These are phyloP conservation scores for Mythimna pallens DNA, from an alignment of 2,888 invertebrate species.

Conservation along the genomic window DNA sequence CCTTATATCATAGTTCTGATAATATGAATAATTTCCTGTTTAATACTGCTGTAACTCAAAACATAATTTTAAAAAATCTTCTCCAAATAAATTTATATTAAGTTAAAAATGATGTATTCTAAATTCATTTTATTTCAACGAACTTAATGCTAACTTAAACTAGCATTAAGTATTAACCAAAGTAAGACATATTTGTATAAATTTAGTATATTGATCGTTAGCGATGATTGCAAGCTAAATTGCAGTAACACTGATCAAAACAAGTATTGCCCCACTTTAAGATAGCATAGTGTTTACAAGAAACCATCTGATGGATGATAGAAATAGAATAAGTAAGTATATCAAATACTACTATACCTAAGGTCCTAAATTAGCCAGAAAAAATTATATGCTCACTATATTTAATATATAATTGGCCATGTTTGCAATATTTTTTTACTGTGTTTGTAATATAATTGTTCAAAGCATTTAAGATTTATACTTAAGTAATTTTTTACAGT, in stretches of 20 bases:
- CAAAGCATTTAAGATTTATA: slow-evolving; percentile 5
- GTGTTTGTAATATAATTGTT: slow-evolving; percentile 7
- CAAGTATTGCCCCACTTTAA: slow-evolving; percentile 15
- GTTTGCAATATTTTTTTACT: slow-evolving; percentile 3
- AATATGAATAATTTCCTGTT: neutral
- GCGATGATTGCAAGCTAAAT: slow-evolving; percentile 38
- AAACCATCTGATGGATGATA: neutral
- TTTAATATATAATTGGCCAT: neutral
- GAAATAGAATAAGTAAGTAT: slow-evolving; percentile 6
- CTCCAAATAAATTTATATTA: neutral
- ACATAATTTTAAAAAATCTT: slow-evolving; percentile 1
- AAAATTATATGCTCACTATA: neutral
- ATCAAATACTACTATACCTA: slow-evolving; percentile 6
- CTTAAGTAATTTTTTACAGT: slow-evolving; percentile 9
- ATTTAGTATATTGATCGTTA: neutral
- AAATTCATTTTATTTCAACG: slow-evolving; percentile 9
- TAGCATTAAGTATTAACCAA: too few relatives aligned
- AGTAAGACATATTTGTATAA: too few relatives aligned
- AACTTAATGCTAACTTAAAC: slow-evolving; percentile 12
- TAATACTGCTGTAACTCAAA: slow-evolving; percentile 10
- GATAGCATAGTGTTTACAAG: slow-evolving; percentile 11
- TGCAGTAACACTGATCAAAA: slow-evolving; percentile 16
- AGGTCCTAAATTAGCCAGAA: neutral
- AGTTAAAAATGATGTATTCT: slow-evolving; percentile 12
- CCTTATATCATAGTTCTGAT: neutral